Percentiles rank a stretch among this genome's conserved stretches.
Evolutionary conservation across 2,888 invertebrate genomes (phyloP).

Genomic region (Horisme vitalbata): DNA sequence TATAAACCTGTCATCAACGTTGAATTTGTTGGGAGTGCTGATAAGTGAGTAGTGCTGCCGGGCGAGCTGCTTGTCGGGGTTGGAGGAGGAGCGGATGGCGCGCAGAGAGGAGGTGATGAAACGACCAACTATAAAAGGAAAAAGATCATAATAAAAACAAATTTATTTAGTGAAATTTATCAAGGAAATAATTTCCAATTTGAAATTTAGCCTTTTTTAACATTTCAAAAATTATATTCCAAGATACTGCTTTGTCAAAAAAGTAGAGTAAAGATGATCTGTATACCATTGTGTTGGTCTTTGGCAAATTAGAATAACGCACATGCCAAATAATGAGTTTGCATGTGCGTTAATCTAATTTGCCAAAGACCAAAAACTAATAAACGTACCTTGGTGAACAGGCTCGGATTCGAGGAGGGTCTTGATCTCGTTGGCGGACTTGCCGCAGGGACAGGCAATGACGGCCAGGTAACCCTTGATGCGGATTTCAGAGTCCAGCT

Average conservation of each 20-base stretch:
- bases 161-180: neutral
- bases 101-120: slow-evolving; percentile 92
- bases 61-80: slow-evolving; percentile 86
- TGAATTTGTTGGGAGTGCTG: slow-evolving; percentile 79
- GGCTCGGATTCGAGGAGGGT: slow-evolving; percentile 88
- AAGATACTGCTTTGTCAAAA: too few relatives aligned
- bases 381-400: slow-evolving; percentile 85
- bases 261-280: too few relatives aligned
- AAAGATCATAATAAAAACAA: neutral
- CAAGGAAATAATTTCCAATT: too few relatives aligned
- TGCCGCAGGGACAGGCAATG: slow-evolving; percentile 88
- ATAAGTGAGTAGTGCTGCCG: slow-evolving; percentile 79
- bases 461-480: slow-evolving; percentile 92
- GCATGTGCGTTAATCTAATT: too few relatives aligned
- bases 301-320: too few relatives aligned
- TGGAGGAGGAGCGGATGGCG: slow-evolving; percentile 89
- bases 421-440: slow-evolving; percentile 87
- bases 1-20: slow-evolving; percentile 85
- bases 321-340: too few relatives aligned
- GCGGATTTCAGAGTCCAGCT: slow-evolving; percentile 93
- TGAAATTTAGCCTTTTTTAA: too few relatives aligned
- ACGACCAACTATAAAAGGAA: slow-evolving; percentile 85
- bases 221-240: too few relatives aligned
- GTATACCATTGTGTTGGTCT: too few relatives aligned
- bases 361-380: too few relatives aligned